Conservation (phyloP, 2,888 invertebrate species). For the Panzeria rudis region DNA sequence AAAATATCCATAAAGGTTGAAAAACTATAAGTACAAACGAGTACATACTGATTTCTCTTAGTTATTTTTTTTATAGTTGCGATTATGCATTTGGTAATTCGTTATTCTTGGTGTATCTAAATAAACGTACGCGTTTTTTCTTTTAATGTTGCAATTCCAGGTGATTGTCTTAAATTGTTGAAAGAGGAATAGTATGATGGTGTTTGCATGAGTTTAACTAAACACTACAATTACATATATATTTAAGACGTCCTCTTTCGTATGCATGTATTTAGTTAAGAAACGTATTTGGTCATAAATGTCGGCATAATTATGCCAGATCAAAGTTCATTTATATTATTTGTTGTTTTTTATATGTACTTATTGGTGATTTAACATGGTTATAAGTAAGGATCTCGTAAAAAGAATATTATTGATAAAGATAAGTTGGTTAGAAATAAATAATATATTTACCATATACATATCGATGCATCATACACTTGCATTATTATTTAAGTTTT, state of each 20-base stretch:
- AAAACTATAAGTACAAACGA: slow-evolving; percentile 1
- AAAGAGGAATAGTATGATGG: slow-evolving; percentile 9
- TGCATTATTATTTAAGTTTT: neutral
- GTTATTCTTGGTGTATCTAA: slow-evolving; percentile 57
- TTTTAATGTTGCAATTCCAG: slow-evolving; percentile 44
- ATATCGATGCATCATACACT: neutral
- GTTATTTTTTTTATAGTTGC: slow-evolving; percentile 15
- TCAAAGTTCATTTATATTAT: slow-evolving; percentile 62
- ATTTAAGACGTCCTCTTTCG: slow-evolving; percentile 1
- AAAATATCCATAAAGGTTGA: slow-evolving; percentile 40
- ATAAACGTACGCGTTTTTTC: slow-evolving; percentile 52
- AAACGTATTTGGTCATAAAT: slow-evolving; percentile 56
- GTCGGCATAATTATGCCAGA: slow-evolving; percentile 57
- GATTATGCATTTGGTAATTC: slow-evolving; percentile 56
- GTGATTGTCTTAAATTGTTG: slow-evolving; percentile 61
- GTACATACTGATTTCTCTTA: slow-evolving; percentile 35
- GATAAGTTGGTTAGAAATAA: neutral
- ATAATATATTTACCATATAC: neutral
- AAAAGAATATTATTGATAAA: slow-evolving; percentile 1
- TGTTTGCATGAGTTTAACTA: slow-evolving; percentile 51
- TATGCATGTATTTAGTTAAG: slow-evolving; percentile 23
- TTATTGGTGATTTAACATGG: slow-evolving; percentile 34
- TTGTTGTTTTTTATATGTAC: slow-evolving; percentile 14
- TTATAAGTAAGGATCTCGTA: neutral
- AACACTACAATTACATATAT: slow-evolving; percentile 35